Evolutionary conservation across 2,888 invertebrate genomes (phyloP), one percentile per base, ranked within the genome.

Genomic region (Oscheius myriophilus): DNA sequence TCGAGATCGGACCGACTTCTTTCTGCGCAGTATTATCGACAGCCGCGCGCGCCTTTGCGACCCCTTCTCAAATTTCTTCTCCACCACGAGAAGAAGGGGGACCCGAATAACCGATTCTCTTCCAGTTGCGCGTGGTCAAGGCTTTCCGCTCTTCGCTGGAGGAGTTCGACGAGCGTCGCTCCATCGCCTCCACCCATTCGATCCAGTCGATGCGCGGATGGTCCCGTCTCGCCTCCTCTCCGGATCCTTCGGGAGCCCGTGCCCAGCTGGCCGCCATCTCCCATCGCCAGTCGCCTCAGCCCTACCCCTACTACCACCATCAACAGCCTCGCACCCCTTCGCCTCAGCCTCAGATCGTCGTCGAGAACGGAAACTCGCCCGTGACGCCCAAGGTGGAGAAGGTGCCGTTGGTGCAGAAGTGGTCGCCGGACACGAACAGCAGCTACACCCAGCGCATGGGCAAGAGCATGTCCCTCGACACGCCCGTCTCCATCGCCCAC

Each of bases 101-200:
- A n/a, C 49, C 49, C 3, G 11, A 49, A 11, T 46, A 33, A 58
- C 14, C 33, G n/a, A 51, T 21, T 42, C 46, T 58, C 26, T 70
- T 80, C 39, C 95, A 97, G 97, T 93, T 97, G 91, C 94, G 97
- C 90, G 97, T 98, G 90, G 96, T 97, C 91, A 94, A 96, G 91
- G 97, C 97, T 89, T 98, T 97, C 93, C 95, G 93, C 91, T 95
- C 95, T 88, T 96, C 93, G 88, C 91, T 98, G 91, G 97, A 98
- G 92, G 97, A 97, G 91, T 91, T 97, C 91, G 96, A 95, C 91
- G 97, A 98, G 90, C 92, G 95, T 87, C 94, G 96, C 89, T 96
- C 95, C 89, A 92, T 95, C 90, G 95, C 96, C 92, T 95, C 95
- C 91, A 92, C 94, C 89, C 93, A 93, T 90, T 93, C 93, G 89